phyloP scores from a whole-genome alignment of 2,888 invertebrate species.

The Clusia tigrina region DNA sequence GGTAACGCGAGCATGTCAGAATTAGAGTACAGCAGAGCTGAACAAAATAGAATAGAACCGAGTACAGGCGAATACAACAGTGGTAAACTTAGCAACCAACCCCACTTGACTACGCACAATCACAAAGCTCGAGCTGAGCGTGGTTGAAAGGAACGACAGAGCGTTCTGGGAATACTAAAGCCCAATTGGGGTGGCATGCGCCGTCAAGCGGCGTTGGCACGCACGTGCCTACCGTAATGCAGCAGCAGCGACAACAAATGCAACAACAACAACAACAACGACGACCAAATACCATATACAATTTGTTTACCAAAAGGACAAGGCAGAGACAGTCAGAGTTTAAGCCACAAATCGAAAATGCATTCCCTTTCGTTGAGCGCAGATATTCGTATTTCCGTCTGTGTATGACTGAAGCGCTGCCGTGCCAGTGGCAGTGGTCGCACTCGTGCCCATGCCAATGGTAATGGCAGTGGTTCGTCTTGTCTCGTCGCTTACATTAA shows the following conservation, averaged over 20 bases:
- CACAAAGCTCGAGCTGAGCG: slow-evolving; percentile 17
- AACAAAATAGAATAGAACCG: background rate
- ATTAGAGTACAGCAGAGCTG: no score
- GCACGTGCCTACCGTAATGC: slow-evolving; percentile 59
- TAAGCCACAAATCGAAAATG: slow-evolving; percentile 51
- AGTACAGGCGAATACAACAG: slow-evolving; percentile 8
- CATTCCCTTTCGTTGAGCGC: slow-evolving; percentile 53
- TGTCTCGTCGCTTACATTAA: background rate
- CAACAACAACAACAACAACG: slow-evolving; percentile 35
- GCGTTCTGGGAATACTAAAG: slow-evolving; percentile 26
- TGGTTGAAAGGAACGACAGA: slow-evolving; percentile 1
- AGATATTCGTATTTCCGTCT: background rate
- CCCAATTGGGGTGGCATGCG: slow-evolving; percentile 48
- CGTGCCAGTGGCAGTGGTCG: background rate
- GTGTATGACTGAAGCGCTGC: background rate
- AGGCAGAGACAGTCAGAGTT: slow-evolving; percentile 5
- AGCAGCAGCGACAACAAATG: slow-evolving; percentile 33
- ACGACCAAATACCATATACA: slow-evolving; percentile 25
- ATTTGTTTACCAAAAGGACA: slow-evolving; percentile 30
- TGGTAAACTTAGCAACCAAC: slow-evolving; percentile 14
- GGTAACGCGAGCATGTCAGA: slow-evolving; percentile 15
- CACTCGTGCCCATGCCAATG: no score
- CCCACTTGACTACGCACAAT: slow-evolving; percentile 37
- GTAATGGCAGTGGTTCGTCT: no score
- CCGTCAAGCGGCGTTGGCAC: slow-evolving; percentile 39